phyloP scores from a whole-genome alignment of 2,113 vertebrate species.

The Ailurus styani region DNA sequence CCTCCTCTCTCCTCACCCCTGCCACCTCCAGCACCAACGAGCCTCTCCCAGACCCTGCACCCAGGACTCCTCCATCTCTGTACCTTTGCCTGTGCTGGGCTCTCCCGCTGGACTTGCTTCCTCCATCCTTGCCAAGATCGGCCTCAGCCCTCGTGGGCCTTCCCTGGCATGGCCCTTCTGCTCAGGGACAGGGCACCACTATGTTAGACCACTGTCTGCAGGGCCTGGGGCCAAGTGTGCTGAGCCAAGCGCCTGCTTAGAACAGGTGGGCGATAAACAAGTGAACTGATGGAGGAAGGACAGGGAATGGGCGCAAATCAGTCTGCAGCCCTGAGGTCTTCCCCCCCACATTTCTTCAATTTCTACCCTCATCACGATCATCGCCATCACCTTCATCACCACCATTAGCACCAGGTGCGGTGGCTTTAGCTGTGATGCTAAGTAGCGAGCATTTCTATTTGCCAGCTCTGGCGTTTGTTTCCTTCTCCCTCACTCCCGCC shows the following conservation, averaged over 20 bases:
- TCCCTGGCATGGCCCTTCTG: neutral
- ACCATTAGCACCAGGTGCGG: rapidly evolving
- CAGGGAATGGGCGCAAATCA: too few relatives aligned
- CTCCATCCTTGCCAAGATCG: neutral
- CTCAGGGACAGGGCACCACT: neutral
- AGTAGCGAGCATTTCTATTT: neutral
- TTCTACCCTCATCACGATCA: neutral
- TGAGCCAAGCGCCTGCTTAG: neutral
- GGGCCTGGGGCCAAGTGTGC: neutral
- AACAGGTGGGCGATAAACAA: neutral
- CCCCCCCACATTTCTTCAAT: neutral
- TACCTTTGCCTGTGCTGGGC: neutral
- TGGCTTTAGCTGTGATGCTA: rapidly evolving
- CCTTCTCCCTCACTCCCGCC: too few relatives aligned
- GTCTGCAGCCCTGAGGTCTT: neutral
- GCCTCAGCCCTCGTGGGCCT: neutral
- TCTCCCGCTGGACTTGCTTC: neutral
- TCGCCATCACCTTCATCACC: neutral
- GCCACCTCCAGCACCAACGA: too few relatives aligned
- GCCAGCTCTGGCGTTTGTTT: neutral
- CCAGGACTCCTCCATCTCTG: neutral
- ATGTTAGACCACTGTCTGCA: neutral
- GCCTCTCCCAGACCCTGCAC: neutral
- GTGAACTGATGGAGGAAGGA: neutral
- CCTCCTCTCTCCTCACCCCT: neutral